Evolutionary conservation across 2,113 vertebrate genomes (phyloP).

Genomic region (Plestiodon gilberti): DNA sequence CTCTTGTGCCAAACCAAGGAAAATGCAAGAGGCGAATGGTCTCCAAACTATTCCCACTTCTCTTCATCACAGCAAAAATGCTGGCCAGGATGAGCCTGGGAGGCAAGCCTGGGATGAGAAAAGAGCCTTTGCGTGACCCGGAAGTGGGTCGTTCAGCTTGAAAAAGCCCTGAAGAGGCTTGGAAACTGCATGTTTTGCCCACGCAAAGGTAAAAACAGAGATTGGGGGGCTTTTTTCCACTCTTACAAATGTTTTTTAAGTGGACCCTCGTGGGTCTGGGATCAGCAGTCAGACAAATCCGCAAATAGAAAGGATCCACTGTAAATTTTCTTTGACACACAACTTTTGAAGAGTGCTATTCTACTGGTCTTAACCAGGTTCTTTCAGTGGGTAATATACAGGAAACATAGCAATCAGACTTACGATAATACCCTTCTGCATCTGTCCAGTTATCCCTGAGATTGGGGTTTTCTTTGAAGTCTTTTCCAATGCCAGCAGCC

Average conservation of each 20-base stretch:
- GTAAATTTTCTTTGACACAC: not conserved
- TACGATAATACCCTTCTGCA: constrained; percentile 97
- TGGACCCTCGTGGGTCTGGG: too few relatives aligned
- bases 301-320: too few relatives aligned
- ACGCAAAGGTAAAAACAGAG: not conserved
- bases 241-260: too few relatives aligned
- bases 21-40: not conserved
- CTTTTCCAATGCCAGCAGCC: constrained; percentile 95
- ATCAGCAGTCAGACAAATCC: too few relatives aligned
- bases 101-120: too few relatives aligned
- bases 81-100: too few relatives aligned
- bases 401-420: constrained; percentile 62
- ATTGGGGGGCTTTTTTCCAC: too few relatives aligned
- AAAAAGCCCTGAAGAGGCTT: too few relatives aligned
- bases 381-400: not conserved
- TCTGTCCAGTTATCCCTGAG: constrained; percentile 99
- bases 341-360: not conserved
- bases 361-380: not conserved
- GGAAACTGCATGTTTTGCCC: not conserved
- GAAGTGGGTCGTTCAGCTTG: too few relatives aligned
- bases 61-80: not conserved
- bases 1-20: not conserved
- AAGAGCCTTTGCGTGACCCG: too few relatives aligned
- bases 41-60: not conserved
- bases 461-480: constrained; percentile 99